Evolutionary conservation across 2,113 vertebrate genomes (phyloP), one percentile per base, ranked within the genome.

Genomic region (Odontesthes bonariensis): DNA sequence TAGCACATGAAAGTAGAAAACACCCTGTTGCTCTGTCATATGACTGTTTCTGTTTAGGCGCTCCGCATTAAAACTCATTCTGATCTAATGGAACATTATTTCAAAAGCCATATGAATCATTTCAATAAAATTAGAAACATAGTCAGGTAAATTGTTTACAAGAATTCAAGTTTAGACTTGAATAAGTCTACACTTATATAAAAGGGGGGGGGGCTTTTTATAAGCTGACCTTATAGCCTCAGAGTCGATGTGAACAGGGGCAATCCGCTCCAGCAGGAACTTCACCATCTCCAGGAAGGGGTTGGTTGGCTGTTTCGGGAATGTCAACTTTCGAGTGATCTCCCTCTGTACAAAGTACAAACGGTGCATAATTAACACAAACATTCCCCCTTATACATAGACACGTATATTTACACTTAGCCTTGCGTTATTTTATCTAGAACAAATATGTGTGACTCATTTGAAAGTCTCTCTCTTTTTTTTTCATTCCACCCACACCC

Each of bases 201-300:
- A n/a, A n/a, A n/a, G n/a, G n/a, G n/a, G n/a, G n/a, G n/a, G n/a
- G n/a, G n/a, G n/a, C n/a, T n/a, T n/a, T n/a, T n/a, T n/a, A n/a
- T n/a, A n/a, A n/a, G n/a, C n/a, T 66, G 33, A 99, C 98, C 98
- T 99, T 92, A 99, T 99, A 79, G 98, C 98, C 93, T 99, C 98
- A 40, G 98, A 98, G 92, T 99, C 98, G 67, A 99, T 99, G 92
- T 99, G 98, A 75, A 99, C 98, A 33, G 98, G 98, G 67, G 98
- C 98, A 84, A 99, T 99, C 91, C 98, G 97, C 95, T 99, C 98
- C 92, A 99, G 89, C 72, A 99, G 94, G 92, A 99, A 99, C 88
- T 99, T 99, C 3, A 99, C 98, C 98, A 99, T 99, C 94, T 99
- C 97, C 90, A 99, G 92, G 89, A 99, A 99, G 31, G 98, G 98